Percentiles rank a stretch among this genome's conserved stretches.
Conservation (phyloP, 2,797 vertebrate species). For the Erpetoichthys calabaricus region DNA sequence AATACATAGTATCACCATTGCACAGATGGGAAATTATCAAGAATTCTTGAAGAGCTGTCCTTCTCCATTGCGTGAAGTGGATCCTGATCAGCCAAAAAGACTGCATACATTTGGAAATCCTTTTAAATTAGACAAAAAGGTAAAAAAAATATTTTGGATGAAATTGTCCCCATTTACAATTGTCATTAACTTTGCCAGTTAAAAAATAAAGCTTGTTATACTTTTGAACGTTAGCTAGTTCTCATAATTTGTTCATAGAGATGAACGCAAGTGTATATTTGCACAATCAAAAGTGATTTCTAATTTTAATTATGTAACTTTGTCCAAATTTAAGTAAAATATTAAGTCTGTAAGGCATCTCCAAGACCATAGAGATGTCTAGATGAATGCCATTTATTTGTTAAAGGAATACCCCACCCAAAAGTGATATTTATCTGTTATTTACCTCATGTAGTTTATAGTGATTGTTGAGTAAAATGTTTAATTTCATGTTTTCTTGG, state of each 20-base stretch:
- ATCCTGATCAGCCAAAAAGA: constrained; percentile 58
- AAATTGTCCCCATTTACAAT: accelerated
- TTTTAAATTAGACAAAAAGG: constrained; percentile 67
- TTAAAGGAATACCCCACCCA: too few relatives aligned
- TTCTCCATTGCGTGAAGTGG: constrained; percentile 55
- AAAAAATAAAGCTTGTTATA: not conserved
- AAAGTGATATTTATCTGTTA: too few relatives aligned
- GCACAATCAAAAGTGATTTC: too few relatives aligned
- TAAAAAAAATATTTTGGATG: constrained; percentile 21
- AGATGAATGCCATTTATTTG: too few relatives aligned
- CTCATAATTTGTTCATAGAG: too few relatives aligned
- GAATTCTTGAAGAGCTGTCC: constrained; percentile 55
- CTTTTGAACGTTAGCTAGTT: not conserved
- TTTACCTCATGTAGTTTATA: too few relatives aligned
- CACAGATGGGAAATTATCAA: constrained; percentile 68
- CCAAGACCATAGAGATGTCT: too few relatives aligned
- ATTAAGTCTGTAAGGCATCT: too few relatives aligned
- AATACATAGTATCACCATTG: constrained; percentile 59
- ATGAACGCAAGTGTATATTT: too few relatives aligned
- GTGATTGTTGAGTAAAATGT: too few relatives aligned
- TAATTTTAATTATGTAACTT: not conserved
- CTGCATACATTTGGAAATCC: constrained; percentile 65
- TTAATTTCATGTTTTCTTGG: too few relatives aligned
- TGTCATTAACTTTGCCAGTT: not conserved
- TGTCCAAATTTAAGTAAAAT: constrained; percentile 1